Percentiles rank a stretch among this genome's conserved stretches.
phyloP scores from a whole-genome alignment of 2,797 vertebrate species.

The Enteromius treurensis region DNA sequence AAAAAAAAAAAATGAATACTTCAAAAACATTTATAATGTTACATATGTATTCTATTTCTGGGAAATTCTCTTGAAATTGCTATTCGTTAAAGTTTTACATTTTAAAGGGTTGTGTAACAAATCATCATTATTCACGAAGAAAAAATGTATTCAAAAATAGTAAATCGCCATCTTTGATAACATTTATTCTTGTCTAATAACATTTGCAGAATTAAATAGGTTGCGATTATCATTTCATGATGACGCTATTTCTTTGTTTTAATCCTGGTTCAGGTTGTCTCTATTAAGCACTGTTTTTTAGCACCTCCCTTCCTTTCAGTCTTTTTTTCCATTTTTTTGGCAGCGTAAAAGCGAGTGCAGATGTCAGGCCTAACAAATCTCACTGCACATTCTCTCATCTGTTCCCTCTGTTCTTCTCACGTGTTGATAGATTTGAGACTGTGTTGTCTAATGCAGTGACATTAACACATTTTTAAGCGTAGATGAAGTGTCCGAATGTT shows the following conservation, averaged over 20 bases:
- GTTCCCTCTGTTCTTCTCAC: not conserved
- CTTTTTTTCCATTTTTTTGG: conserved; percentile 12
- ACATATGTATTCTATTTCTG: not conserved
- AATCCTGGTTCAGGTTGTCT: not conserved
- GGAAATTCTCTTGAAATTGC: not conserved
- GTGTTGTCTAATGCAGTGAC: conserved; percentile 26
- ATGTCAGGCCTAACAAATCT: conserved; percentile 11
- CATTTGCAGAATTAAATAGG: not conserved
- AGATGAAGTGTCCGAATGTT: not conserved
- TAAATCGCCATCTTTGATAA: not conserved
- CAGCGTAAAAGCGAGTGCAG: not conserved
- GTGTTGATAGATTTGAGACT: not conserved
- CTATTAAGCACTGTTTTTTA: conserved; percentile 26
- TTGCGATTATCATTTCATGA: not conserved
- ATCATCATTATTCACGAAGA: not conserved
- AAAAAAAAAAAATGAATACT: not conserved
- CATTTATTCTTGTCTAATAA: not conserved
- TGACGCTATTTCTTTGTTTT: not conserved
- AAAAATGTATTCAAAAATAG: not conserved
- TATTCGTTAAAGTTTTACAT: not conserved
- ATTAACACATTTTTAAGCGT: not conserved
- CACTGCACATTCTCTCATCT: conserved; percentile 1
- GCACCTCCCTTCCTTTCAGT: conserved; percentile 11
- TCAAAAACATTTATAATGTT: not conserved
- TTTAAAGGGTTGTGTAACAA: not conserved